A percentile compares a stretch with the other conserved stretches of the same genome.
Conservation (phyloP, 2,797 vertebrate genomes). For the Nasua narica region DNA sequence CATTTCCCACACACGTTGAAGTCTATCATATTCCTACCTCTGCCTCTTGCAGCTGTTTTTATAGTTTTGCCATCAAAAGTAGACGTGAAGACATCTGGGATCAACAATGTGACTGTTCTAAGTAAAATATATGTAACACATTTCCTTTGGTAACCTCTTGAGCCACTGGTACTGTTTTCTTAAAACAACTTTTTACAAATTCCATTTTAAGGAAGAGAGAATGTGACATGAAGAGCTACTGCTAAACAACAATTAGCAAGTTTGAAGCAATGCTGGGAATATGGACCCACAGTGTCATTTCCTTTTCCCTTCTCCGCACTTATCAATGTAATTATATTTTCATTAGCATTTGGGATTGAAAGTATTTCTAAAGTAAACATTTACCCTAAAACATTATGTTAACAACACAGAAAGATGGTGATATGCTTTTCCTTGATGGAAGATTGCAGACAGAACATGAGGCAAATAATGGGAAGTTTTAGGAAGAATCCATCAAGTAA, state of each 20-base stretch:
- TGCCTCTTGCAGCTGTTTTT: neutral
- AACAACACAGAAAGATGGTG: slow-evolving; percentile 18
- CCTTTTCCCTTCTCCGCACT: neutral
- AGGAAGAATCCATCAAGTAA: slow-evolving; percentile 59
- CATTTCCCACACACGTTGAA: neutral
- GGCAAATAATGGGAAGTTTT: slow-evolving; percentile 33
- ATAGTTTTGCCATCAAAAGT: neutral
- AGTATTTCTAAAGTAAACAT: slow-evolving; percentile 12
- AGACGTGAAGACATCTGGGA: neutral
- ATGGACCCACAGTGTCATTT: neutral
- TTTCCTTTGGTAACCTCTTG: neutral
- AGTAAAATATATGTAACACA: neutral
- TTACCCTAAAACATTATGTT: slow-evolving; percentile 41
- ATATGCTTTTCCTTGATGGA: slow-evolving; percentile 23
- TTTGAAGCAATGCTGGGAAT: neutral
- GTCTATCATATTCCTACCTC: too few species aligned
- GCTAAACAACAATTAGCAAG: neutral
- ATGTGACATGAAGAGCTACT: neutral
- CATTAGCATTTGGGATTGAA: neutral
- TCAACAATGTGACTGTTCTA: neutral
- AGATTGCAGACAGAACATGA: slow-evolving; percentile 34
- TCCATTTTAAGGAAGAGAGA: neutral
- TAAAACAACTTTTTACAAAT: neutral
- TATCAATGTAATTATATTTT: neutral
- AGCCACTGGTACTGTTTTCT: neutral